phyloP scores from a whole-genome alignment of 2,888 invertebrate species.

The Campoplex capitator region DNA sequence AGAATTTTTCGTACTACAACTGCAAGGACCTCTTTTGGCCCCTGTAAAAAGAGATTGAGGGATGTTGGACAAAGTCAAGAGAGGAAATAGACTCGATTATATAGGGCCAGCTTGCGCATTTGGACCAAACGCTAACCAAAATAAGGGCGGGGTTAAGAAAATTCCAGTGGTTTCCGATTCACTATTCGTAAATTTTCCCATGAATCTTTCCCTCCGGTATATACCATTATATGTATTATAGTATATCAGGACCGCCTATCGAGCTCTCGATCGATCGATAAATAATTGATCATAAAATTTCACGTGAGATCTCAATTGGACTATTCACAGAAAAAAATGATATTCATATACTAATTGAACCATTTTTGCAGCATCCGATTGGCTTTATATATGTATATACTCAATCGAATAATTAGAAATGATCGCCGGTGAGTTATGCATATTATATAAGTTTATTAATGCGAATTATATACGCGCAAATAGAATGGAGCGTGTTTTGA shows the following conservation, averaged over 20 bases:
- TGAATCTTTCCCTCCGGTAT: slow-evolving; percentile 30
- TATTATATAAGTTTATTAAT: too few relatives aligned
- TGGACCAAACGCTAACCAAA: slow-evolving; percentile 58
- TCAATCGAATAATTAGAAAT: too few relatives aligned
- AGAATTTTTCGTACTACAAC: background rate
- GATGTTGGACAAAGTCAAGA: slow-evolving; percentile 19
- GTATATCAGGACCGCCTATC: slow-evolving; percentile 26
- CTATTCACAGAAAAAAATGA: background rate
- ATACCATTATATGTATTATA: background rate
- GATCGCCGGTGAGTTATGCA: too few relatives aligned
- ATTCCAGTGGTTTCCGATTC: slow-evolving; percentile 67
- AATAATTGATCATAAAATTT: slow-evolving; percentile 52
- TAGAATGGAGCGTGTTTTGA: too few relatives aligned
- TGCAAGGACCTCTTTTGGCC: background rate
- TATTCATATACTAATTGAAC: background rate
- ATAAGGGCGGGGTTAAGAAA: slow-evolving; percentile 61
- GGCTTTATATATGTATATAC: too few relatives aligned
- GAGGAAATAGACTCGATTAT: slow-evolving; percentile 22
- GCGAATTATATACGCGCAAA: too few relatives aligned
- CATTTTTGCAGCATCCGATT: background rate
- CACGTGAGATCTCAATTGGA: background rate
- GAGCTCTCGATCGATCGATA: slow-evolving; percentile 47
- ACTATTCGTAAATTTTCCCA: slow-evolving; percentile 49
- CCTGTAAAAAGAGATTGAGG: slow-evolving; percentile 32
- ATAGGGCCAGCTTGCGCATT: background rate